Evolutionary conservation across 2,888 invertebrate genomes (phyloP).

Genomic region (Scaptomyza caliginosa): DNA sequence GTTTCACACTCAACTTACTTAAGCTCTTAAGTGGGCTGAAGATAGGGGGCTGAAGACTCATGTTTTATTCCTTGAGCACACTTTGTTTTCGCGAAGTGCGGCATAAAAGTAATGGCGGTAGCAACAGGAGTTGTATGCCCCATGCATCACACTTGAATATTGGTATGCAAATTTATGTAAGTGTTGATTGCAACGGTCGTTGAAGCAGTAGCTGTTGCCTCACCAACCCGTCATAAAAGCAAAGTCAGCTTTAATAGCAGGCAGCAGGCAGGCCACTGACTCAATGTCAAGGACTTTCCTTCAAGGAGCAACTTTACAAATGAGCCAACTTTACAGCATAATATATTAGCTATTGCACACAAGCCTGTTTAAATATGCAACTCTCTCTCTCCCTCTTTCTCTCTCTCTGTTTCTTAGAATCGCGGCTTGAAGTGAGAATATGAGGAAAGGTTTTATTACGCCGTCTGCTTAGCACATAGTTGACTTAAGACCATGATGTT

Average conservation of each 20-base stretch:
- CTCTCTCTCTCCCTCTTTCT: too few species aligned
- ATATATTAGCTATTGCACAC: slow-evolving; percentile 48
- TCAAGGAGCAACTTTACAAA: slow-evolving; percentile 16
- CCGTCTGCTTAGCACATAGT: slow-evolving; percentile 40
- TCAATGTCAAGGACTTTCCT: slow-evolving; percentile 50
- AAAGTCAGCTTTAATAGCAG: background rate
- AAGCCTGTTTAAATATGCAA: slow-evolving; percentile 53
- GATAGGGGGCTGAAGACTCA: slow-evolving; percentile 43
- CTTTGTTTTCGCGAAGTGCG: slow-evolving; percentile 62
- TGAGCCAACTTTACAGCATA: slow-evolving; percentile 43
- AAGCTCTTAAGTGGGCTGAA: slow-evolving; percentile 51
- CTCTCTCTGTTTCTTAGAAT: too few species aligned
- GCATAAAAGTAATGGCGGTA: slow-evolving; percentile 52
- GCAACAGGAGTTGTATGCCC: slow-evolving; percentile 18
- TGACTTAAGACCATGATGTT: slow-evolving; percentile 25
- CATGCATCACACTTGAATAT: slow-evolving; percentile 55
- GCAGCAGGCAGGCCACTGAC: slow-evolving; percentile 17
- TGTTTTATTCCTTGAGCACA: slow-evolving; percentile 69
- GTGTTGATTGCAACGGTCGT: slow-evolving; percentile 71
- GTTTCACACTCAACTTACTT: slow-evolving; percentile 49
- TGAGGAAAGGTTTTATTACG: slow-evolving; percentile 48
- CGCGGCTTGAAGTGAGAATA: too few species aligned
- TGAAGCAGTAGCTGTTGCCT: background rate
- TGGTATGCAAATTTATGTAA: slow-evolving; percentile 74
- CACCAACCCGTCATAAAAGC: background rate